Conservation (phyloP, 2,888 invertebrate species). For the Hyppa rectilinea region DNA sequence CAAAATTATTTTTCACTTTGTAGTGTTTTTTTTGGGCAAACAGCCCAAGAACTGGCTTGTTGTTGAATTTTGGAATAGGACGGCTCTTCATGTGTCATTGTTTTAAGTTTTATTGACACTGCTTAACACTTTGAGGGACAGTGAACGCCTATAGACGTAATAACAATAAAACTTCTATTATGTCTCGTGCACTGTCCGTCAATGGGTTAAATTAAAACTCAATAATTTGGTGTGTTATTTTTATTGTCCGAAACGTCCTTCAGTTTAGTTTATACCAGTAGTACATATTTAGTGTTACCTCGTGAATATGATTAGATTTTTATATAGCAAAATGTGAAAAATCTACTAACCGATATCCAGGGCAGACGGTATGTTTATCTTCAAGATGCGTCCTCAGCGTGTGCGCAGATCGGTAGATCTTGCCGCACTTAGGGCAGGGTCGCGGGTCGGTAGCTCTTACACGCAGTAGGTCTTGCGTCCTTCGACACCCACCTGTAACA, state of each 20-base stretch:
- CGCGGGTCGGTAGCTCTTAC: slow-evolving; percentile 97
- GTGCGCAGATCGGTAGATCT: slow-evolving; percentile 97
- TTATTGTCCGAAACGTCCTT: background rate
- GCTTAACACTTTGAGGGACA: too few species aligned
- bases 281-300: too few species aligned
- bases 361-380: slow-evolving; percentile 98
- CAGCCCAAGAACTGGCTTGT: too few species aligned
- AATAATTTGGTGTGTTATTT: background rate
- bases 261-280: background rate
- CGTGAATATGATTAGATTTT: too few species aligned
- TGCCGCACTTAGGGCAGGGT: slow-evolving; percentile 98
- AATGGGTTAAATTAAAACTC: too few species aligned
- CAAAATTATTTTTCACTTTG: too few species aligned
- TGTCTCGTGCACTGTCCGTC: too few species aligned
- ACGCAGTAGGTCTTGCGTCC: slow-evolving; percentile 95
- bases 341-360: slow-evolving; percentile 92
- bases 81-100: background rate
- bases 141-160: too few species aligned
- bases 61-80: background rate
- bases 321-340: background rate
- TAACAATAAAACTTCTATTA: too few species aligned
- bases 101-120: background rate
- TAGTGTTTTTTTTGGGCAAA: too few species aligned
- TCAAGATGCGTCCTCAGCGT: slow-evolving; percentile 97
- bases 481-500: slow-evolving; percentile 91